A percentile compares a stretch with the other conserved stretches of the same genome.
Conservation (phyloP, 2,888 invertebrate species). For the Sclerodermus sp. region DNA sequence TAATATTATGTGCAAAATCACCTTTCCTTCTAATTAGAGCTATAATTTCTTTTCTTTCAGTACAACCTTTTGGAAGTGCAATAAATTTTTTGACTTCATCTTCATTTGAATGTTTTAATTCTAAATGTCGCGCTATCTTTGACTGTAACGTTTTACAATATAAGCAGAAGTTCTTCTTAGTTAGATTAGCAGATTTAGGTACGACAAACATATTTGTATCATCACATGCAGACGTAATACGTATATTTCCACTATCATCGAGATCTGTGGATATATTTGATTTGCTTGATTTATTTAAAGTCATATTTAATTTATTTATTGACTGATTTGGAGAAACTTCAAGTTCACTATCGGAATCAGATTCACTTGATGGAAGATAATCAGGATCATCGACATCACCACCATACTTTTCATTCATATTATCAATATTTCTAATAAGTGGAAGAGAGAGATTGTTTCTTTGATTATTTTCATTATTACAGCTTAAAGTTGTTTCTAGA, state of each 20-base stretch:
- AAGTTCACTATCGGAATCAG: too few relatives aligned
- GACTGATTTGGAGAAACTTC: background rate
- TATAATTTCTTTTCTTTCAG: conserved; percentile 5
- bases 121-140: conserved; percentile 6
- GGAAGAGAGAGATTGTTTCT: too few relatives aligned
- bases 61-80: conserved; percentile 2
- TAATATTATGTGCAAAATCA: background rate
- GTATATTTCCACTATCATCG: background rate
- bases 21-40: background rate
- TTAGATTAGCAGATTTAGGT: background rate
- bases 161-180: conserved; percentile 1
- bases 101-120: conserved; percentile 5
- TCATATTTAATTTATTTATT: background rate
- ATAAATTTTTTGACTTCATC: conserved; percentile 3
- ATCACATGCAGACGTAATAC: background rate
- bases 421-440: too few relatives aligned
- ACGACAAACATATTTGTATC: background rate
- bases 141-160: conserved; percentile 3
- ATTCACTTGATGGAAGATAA: background rate
- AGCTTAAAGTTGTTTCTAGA: too few relatives aligned
- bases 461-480: too few relatives aligned
- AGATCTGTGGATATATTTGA: background rate
- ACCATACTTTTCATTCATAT: too few relatives aligned
- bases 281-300: background rate
- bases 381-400: background rate